Evolutionary conservation across 2,888 invertebrate genomes (phyloP), one percentile per base, ranked within the genome.

Genomic region (Fragum whitleyi): DNA sequence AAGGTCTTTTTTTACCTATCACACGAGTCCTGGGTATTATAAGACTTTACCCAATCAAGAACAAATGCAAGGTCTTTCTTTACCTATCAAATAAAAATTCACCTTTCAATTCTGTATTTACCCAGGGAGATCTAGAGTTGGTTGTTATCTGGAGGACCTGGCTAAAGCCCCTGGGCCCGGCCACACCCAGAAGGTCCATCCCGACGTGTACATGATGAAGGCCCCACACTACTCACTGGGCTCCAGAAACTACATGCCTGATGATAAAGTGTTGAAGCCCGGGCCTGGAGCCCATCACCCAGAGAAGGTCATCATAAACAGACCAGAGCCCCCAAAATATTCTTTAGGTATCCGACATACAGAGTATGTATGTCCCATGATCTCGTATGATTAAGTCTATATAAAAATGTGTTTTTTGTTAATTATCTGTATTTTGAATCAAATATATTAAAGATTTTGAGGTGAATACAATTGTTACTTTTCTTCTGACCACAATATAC

Each of bases 211-310:
- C 90, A 95, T 95, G 89, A 81, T 86, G 28, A 94, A 94, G 87
- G 96, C 97, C 21, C 98, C 98, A 0, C 96, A 97, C 83, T 98
- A 97, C 93, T 97, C 97, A 47, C 97, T 98, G 92, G 96, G 97
- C 72, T 96, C 96, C 59, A 96, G 97, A 75, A 96, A 96, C 90
- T 96, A 96, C 90, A 93, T 96, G 80, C 47, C 47, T n/a, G 97
- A 97, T 0, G 97, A 97, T 94, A 96, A 96, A 84, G 96, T 96
- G 51, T 95, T 95, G 90, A 97, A 96, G 92, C 97, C 97, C 29
- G 98, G 98, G 83, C 98, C 98, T 79, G 98, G 98, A 89, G 97
- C 97, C 83, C 97, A 98, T 94, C 97, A 96, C 86, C 98, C 98
- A n/a, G 98, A 98, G 95, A 97, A 97, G 96, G 98, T 98, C 94